Percentiles rank a stretch among this genome's conserved stretches.
Evolutionary conservation across 2,113 vertebrate species (phyloP).

Genomic region (Megaceryle maxima): DNA sequence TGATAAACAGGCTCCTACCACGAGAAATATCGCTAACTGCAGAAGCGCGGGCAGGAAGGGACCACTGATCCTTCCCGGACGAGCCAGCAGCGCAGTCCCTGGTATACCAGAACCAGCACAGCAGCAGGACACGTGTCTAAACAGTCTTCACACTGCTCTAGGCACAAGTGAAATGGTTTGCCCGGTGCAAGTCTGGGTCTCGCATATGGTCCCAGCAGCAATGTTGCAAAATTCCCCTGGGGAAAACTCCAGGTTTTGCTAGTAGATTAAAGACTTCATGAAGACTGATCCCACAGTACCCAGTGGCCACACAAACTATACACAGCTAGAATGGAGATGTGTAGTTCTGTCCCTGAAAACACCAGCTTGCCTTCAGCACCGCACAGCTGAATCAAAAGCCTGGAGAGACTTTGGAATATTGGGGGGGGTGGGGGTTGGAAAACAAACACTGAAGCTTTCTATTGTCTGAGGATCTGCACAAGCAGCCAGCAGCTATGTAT

Average conservation of each 20-base stretch:
- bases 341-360: not conserved
- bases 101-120: not conserved
- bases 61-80: not conserved
- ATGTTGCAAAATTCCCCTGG: not conserved
- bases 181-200: not conserved
- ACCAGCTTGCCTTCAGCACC: not conserved
- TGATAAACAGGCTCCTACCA: not conserved
- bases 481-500: not conserved
- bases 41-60: not conserved
- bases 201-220: not conserved
- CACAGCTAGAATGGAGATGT: not conserved
- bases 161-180: fast-evolving
- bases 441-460: not conserved
- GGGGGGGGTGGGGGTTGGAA: too few relatives aligned
- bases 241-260: not conserved
- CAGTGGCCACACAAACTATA: fast-evolving
- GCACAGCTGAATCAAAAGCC: not conserved
- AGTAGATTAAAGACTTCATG: not conserved
- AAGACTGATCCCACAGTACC: not conserved
- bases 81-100: not conserved
- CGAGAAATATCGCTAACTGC: not conserved
- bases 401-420: not conserved
- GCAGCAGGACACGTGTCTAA: fast-evolving
- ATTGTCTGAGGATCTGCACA: not conserved
- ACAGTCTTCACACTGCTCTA: not conserved